Base-by-base conservation (phyloP, 1,140 invertebrate species). In the Temnothorax nylanderi region DNA sequence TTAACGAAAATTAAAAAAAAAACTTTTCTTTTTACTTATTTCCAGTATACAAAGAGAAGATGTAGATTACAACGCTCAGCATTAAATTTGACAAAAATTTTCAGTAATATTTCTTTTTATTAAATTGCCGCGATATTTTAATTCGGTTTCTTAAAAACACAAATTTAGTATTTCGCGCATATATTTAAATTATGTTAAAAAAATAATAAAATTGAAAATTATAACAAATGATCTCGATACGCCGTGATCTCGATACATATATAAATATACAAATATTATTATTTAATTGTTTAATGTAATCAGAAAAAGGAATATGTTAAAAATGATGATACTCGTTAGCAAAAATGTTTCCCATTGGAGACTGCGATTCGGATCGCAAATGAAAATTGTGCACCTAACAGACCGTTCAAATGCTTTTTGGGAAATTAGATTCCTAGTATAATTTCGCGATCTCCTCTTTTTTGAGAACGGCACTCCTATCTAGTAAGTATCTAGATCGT, bases 381-480 rank as follows among this genome's bases (percentile, higher is more conserved):
- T 74, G 16, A 60, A 60, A 72, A 82, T 60, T 74, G 18, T 82
- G 41, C 41, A 47, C 13, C 65, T 60, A 60, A 74, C 41, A 74
- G 41, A 69, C 26, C 10, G 41, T 82, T 74, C 26, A 54, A 74
- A 47, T 26, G 41, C 18, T 74, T 60, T 56, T 82, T 34, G 18
- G 67, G n/a, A 82, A 60, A 82, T 82, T 74, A 82, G 41, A 58
- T 74, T 41, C 54, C 58, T 72, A 7, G 26, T 49, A 82, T 74
- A 82, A 60, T 56, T 56, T 7, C 44, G 18, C 58, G 32, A 88
- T 49, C 74, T 34, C 18, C 18, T 56, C 75, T 54, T 37, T 60
- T 58, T 65, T 37, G 1, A 78, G 11, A 58, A 77, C 41, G 58
- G 21, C 26, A 44, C 0, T 72, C 32, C 21, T 65, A n/a, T 49